A percentile compares a stretch with the other conserved stretches of the same genome.
Conservation (phyloP, 2,113 vertebrate species). For the Eleginops maclovinus region DNA sequence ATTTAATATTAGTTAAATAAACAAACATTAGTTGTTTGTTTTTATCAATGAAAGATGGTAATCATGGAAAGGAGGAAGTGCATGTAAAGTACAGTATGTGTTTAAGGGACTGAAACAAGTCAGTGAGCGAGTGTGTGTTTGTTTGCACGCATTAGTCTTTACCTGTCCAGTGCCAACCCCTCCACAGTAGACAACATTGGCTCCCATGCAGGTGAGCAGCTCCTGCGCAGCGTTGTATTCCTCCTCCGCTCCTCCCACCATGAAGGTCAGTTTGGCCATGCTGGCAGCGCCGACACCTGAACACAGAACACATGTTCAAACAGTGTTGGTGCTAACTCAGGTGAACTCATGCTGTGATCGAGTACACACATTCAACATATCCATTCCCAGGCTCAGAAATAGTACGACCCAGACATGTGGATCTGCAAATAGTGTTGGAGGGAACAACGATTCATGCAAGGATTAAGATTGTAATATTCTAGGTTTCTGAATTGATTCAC, state of each 20-base stretch:
- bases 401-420: not conserved
- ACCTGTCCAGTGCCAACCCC: constrained; percentile 95
- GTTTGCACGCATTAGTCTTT: constrained; percentile 18
- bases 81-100: not conserved
- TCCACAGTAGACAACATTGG: constrained; percentile 94
- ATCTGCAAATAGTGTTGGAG: not conserved
- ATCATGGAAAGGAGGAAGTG: not conserved
- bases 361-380: not conserved
- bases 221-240: constrained; percentile 95
- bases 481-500: no score
- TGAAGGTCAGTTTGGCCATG: constrained; percentile 95
- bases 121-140: not conserved
- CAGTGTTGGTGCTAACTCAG: not conserved
- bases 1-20: no score
- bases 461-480: no score
- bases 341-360: not conserved
- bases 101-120: not conserved
- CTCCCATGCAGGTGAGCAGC: constrained; percentile 95
- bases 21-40: no score
- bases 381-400: not conserved
- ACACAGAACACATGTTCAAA: constrained; percentile 52
- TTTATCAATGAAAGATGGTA: not conserved
- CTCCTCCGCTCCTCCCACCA: constrained; percentile 95
- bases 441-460: no score
- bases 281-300: constrained; percentile 95